Conservation (phyloP, 2,113 vertebrate species). For the Sclerurus mexicanus region DNA sequence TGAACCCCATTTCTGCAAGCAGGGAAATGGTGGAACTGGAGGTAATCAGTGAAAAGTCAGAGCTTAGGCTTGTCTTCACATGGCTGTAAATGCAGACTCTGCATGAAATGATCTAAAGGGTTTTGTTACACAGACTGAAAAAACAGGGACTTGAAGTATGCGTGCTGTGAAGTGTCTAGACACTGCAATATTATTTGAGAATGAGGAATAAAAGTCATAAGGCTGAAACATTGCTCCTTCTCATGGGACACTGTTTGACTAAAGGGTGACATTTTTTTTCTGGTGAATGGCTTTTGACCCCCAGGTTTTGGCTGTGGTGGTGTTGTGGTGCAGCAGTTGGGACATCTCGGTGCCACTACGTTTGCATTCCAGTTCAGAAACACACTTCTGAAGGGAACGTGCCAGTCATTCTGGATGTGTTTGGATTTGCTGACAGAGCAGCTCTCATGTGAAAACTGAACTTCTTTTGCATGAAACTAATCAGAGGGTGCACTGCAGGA, state of each 20-base stretch:
- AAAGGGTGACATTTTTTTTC: background rate
- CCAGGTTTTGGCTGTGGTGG: background rate
- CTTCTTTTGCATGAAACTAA: background rate
- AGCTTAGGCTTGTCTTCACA: background rate
- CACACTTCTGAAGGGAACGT: background rate
- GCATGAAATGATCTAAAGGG: background rate
- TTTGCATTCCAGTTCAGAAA: background rate
- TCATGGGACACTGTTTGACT: background rate
- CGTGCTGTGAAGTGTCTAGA: background rate
- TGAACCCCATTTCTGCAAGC: background rate
- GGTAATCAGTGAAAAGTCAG: background rate
- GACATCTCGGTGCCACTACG: background rate
- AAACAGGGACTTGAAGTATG: background rate
- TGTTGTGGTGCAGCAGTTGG: background rate
- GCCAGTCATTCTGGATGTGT: accelerated
- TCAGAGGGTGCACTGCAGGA: background rate
- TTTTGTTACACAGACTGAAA: background rate
- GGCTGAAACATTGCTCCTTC: background rate
- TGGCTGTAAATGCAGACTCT: background rate
- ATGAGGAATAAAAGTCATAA: background rate
- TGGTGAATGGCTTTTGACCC: background rate
- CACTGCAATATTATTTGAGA: background rate
- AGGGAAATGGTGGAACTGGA: background rate
- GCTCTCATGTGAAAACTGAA: background rate
- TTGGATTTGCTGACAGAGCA: background rate